Evolutionary conservation across 2,888 invertebrate species (phyloP).

Genomic region (Aspidapion aeneum): DNA sequence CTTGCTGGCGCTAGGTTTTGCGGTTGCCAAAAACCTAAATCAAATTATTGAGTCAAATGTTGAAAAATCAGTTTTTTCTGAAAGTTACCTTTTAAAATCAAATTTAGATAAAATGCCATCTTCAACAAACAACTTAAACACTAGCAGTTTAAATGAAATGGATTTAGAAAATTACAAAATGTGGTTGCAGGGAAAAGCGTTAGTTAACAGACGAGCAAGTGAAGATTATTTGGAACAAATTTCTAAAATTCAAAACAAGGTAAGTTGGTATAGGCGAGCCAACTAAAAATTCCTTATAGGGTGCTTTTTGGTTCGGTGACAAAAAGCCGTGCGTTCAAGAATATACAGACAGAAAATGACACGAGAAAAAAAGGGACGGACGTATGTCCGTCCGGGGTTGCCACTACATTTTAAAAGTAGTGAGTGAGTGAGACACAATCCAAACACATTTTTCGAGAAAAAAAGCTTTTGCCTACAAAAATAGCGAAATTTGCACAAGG

Average conservation of each 20-base stretch:
- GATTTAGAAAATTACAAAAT: slow-evolving; percentile 20
- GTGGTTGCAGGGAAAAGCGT: slow-evolving; percentile 23
- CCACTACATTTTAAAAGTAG: too few relatives aligned
- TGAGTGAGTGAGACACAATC: too few relatives aligned
- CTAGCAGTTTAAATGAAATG: slow-evolving; percentile 8
- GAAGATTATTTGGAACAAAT: slow-evolving; percentile 22
- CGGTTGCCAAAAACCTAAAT: slow-evolving; percentile 38
- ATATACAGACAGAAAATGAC: too few relatives aligned
- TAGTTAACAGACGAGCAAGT: slow-evolving; percentile 17
- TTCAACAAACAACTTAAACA: slow-evolving; percentile 10
- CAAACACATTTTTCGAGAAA: too few relatives aligned
- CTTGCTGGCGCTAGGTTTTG: slow-evolving; percentile 43
- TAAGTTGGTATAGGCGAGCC: too few relatives aligned
- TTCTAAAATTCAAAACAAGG: slow-evolving; percentile 22
- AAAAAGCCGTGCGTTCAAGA: too few relatives aligned
- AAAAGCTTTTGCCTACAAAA: too few relatives aligned
- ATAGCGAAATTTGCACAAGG: too few relatives aligned
- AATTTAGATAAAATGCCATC: background rate
- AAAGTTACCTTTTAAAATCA: slow-evolving; percentile 4
- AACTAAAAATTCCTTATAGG: too few relatives aligned
- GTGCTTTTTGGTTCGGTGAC: too few relatives aligned
- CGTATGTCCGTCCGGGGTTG: too few relatives aligned
- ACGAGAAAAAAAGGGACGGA: too few relatives aligned
- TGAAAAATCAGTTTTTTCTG: slow-evolving; percentile 18
- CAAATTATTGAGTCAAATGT: slow-evolving; percentile 31